These are phyloP conservation scores for Sarcoramphus papa DNA, from an alignment of 2,797 vertebrate genomes.

Conservation along the genomic window DNA sequence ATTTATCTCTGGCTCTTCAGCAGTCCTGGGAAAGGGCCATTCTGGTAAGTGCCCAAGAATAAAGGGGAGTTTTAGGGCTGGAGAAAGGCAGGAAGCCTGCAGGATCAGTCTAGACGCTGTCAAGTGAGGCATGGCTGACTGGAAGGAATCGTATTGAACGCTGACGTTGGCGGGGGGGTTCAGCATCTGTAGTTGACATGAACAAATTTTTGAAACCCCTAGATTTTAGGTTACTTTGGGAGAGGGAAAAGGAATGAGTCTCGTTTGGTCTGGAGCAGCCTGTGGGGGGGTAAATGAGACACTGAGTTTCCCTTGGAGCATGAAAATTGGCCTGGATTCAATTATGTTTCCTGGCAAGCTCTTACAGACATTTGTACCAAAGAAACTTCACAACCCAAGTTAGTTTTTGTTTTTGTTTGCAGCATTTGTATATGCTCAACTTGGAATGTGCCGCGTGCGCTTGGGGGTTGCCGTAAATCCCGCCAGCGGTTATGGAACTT, in stretches of 20 bases:
- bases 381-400: not conserved
- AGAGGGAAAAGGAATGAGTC: not conserved
- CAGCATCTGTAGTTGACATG: not conserved
- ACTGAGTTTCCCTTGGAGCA: conserved; percentile 41
- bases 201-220: not conserved
- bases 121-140: not conserved
- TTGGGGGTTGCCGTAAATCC: not conserved
- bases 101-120: conserved; percentile 18
- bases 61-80: not conserved
- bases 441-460: not conserved
- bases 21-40: not conserved
- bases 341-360: conserved; percentile 38
- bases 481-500: not conserved
- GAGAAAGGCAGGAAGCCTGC: conserved; percentile 5
- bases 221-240: conserved; percentile 11
- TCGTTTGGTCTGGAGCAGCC: not conserved
- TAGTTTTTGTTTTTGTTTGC: not conserved
- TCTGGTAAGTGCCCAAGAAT: not conserved
- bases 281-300: conserved; percentile 39
- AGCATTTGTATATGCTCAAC: not conserved
- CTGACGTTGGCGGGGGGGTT: not conserved
- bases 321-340: conserved; percentile 32
- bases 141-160: not conserved
- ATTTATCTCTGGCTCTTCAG: conserved; percentile 40
- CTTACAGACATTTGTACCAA: not conserved